Conservation (phyloP, 2,888 invertebrate genomes). For the Teleiodes luculella region DNA sequence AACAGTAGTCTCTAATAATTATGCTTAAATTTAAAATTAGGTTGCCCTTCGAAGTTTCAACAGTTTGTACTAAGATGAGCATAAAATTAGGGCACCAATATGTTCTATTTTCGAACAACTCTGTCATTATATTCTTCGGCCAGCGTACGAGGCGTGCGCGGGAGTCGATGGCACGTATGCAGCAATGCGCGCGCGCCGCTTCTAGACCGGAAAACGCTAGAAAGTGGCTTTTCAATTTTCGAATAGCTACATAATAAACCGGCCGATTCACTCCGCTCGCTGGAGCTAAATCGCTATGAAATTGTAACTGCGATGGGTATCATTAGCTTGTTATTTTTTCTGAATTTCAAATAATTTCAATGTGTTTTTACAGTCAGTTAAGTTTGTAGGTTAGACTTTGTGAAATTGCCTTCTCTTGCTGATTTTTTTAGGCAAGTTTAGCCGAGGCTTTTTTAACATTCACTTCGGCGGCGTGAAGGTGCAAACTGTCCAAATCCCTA, state of each 20-base stretch:
- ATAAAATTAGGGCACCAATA: too few relatives aligned
- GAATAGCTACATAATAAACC: constrained; percentile 72
- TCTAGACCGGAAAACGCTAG: constrained; percentile 77
- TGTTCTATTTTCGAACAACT: too few relatives aligned
- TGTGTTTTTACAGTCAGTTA: background rate
- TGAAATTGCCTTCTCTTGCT: background rate
- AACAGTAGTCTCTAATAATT: too few relatives aligned
- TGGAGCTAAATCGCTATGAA: constrained; percentile 27
- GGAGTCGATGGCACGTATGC: constrained; percentile 36
- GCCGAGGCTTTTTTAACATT: too few relatives aligned
- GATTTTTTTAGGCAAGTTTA: background rate
- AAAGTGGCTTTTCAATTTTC: constrained; percentile 77
- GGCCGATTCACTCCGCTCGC: constrained; percentile 33
- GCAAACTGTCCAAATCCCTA: too few relatives aligned
- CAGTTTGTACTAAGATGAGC: too few relatives aligned
- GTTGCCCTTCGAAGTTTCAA: too few relatives aligned
- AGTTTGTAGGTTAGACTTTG: background rate
- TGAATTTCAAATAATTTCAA: background rate
- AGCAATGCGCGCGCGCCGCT: constrained; percentile 62
- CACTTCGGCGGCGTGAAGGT: too few relatives aligned
- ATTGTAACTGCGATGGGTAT: constrained; percentile 20
- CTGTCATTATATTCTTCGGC: too few relatives aligned
- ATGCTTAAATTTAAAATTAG: too few relatives aligned
- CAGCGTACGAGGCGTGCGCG: constrained; percentile 17
- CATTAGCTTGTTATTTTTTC: background rate